phyloP scores from a whole-genome alignment of 2,888 invertebrate genomes.

The Amphipyra berbera region DNA sequence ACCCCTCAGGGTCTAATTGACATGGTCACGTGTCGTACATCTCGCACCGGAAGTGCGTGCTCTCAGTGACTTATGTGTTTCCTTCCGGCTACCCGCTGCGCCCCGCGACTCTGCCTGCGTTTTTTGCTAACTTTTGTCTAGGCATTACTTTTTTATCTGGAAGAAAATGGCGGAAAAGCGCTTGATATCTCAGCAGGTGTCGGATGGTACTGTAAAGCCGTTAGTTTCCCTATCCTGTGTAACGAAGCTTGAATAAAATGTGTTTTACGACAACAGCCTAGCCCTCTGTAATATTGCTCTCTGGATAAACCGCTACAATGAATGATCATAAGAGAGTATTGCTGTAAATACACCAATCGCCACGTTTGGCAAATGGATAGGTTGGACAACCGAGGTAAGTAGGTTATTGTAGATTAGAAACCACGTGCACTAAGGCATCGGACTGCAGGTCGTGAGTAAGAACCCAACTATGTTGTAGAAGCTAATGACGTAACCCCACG shows the following conservation, averaged over 20 bases:
- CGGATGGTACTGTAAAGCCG: not conserved
- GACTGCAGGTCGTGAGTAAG: no score
- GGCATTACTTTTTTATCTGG: constrained; percentile 40
- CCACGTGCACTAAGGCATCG: no score
- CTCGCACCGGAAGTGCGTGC: constrained; percentile 68
- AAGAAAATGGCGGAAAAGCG: constrained; percentile 18
- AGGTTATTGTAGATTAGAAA: no score
- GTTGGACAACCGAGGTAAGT: no score
- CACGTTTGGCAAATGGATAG: no score
- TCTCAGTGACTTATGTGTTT: constrained; percentile 79
- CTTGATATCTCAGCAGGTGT: constrained; percentile 42
- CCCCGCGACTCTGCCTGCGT: constrained; percentile 41
- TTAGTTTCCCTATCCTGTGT: not conserved
- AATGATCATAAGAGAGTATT: no score
- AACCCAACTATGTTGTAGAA: no score
- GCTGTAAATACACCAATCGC: no score
- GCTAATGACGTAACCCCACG: no score
- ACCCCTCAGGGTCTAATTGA: constrained; percentile 64
- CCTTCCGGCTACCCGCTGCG: constrained; percentile 74
- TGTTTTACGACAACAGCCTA: no score
- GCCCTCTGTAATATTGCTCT: no score
- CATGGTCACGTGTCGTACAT: constrained; percentile 69
- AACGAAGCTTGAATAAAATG: not conserved
- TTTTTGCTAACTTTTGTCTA: constrained; percentile 46
- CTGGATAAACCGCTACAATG: no score